Evolutionary conservation across 2,797 vertebrate genomes (phyloP).

Genomic region (Prunella strophiata): DNA sequence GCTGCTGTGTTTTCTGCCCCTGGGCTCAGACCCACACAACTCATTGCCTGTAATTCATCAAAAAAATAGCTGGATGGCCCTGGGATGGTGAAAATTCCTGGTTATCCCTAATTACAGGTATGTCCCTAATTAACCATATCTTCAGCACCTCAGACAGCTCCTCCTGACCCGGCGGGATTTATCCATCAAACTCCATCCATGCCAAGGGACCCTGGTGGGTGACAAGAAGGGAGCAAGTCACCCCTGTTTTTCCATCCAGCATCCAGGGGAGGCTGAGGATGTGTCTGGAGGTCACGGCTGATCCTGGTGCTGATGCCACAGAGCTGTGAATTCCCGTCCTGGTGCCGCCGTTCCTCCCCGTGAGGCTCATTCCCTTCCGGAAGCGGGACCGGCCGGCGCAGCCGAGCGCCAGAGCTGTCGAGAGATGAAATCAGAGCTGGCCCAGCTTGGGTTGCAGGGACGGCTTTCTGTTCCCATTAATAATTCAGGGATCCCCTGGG

Average conservation of each 20-base stretch:
- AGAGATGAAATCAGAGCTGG: slow-evolving; percentile 62
- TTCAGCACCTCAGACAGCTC: background rate
- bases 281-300: background rate
- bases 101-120: no score
- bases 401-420: slow-evolving; percentile 13
- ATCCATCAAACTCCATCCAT: background rate
- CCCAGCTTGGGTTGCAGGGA: slow-evolving; percentile 46
- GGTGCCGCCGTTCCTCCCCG: background rate
- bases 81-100: background rate
- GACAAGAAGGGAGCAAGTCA: rapidly evolving
- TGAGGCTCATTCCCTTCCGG: background rate
- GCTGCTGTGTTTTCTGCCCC: background rate
- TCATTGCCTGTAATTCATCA: background rate
- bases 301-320: background rate
- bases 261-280: rapidly evolving
- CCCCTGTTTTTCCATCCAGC: background rate
- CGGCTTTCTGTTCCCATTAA: slow-evolving; percentile 44
- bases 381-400: background rate
- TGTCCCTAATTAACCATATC: rapidly evolving
- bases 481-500: slow-evolving; percentile 48
- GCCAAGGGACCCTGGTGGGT: rapidly evolving
- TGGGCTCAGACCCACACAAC: background rate
- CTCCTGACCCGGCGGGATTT: rapidly evolving
- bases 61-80: background rate
- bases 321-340: background rate